Base-by-base conservation (phyloP, 1,140 invertebrate genomes). In the Tribolium castaneum region DNA sequence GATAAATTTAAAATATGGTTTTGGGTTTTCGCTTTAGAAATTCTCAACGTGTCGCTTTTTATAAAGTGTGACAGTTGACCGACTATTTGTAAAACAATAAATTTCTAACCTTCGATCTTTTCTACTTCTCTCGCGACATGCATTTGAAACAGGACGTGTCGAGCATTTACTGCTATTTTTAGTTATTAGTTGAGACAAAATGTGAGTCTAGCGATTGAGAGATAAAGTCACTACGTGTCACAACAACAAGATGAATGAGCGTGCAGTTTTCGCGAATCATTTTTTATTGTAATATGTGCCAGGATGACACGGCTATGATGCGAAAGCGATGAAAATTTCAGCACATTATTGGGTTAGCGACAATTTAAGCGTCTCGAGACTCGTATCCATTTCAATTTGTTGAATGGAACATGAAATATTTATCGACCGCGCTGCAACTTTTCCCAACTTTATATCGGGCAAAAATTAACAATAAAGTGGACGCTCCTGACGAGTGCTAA, bases 301-400 rank as follows among this genome's bases (percentile, higher is more conserved):
- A 59, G 22, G 30, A 30, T 59, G 54, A 59, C 54, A 59, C 22
- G 16, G 7, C 13, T 22, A 19, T 30, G 54, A 59, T 59, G 19
- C 10, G 22, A 59, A 59, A 59, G 19, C 19, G 54, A 59, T 59
- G 54, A 59, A 59, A 59, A 10, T 59, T 59, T 59, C 54, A 59
- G 30, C 16, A 25, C 54, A 59, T 59, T 59, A 59, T 59, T 59
- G 14, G 54, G 54, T 59, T 59, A 59, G 54, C 54, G 14, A 59
- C 54, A 59, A 59, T 59, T 59, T 59, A 30, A 22, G 54, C 54
- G 54, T 59, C 54, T 59, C 54, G 54, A 59, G 19, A 25, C 54
- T 59, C 54, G 54, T 30, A 59, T 59, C 54, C 54, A 59, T 59
- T 59, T 59, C 54, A 59, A 59, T 59, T 59, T 59, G 54, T 30